Evolutionary conservation across 92 coral and sea anemone genomes (phyloP).

Genomic region (Phenganax subtilis): DNA sequence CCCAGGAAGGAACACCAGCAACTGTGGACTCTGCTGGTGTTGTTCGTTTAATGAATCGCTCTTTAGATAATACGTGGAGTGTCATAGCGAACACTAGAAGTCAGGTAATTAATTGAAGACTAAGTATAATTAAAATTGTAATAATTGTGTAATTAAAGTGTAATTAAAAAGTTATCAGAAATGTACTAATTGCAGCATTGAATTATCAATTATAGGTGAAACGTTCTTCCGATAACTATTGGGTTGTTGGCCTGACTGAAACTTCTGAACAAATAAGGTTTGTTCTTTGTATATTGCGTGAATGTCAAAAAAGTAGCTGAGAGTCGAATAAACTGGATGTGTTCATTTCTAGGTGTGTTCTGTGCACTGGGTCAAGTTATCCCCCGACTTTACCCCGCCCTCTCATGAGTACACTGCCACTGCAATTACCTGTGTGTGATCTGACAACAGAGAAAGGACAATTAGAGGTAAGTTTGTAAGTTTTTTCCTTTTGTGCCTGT

Average conservation of each 20-base stretch:
- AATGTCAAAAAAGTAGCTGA: not conserved
- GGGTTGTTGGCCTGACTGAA: slow-evolving; percentile 94
- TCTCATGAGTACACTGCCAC: slow-evolving; percentile 73
- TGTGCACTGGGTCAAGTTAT: slow-evolving; percentile 78
- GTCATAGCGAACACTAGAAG: slow-evolving; percentile 70
- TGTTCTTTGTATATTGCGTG: not conserved
- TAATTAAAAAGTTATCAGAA: too few relatives aligned
- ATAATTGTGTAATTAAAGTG: too few relatives aligned
- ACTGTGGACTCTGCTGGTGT: slow-evolving; percentile 79
- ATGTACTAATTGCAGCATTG: not conserved
- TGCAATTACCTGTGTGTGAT: slow-evolving; percentile 85
- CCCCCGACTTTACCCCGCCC: slow-evolving; percentile 97
- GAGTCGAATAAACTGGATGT: not conserved
- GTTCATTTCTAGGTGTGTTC: slow-evolving; percentile 61
- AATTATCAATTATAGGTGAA: slow-evolving; percentile 44
- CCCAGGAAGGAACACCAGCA: slow-evolving; percentile 86
- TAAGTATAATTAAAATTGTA: too few relatives aligned
- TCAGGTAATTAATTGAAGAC: slow-evolving; percentile 52
- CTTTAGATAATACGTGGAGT: slow-evolving; percentile 78
- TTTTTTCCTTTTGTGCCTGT: not conserved
- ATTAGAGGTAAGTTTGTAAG: slow-evolving; percentile 60
- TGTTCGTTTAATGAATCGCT: slow-evolving; percentile 65
- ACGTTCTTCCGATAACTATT: slow-evolving; percentile 82
- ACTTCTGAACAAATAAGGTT: slow-evolving; percentile 79
- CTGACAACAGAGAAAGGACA: slow-evolving; percentile 89